Evolutionary conservation across 1,140 invertebrate species (phyloP).

Genomic region (Drosophila jambulina): DNA sequence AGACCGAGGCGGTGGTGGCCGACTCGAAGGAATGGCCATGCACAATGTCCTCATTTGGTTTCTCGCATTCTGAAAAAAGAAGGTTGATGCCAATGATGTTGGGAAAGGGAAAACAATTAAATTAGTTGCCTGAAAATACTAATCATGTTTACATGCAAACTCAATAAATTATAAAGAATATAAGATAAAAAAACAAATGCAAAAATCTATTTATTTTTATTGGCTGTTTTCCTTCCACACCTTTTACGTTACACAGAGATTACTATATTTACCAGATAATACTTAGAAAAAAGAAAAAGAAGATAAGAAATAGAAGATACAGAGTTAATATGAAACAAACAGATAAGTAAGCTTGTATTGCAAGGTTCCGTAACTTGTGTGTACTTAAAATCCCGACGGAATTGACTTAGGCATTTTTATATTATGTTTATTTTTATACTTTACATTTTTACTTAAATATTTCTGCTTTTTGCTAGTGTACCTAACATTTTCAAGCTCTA

Average conservation of each 20-base stretch:
- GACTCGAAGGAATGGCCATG: conserved; percentile 90
- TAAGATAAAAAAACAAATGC: too few relatives aligned
- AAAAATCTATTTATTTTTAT: conserved; percentile 25
- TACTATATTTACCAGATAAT: background rate
- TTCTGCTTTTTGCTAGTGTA: conserved; percentile 5
- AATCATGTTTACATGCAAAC: conserved; percentile 43
- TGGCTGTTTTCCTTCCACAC: background rate
- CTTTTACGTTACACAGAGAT: conserved; percentile 6
- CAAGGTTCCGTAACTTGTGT: too few relatives aligned
- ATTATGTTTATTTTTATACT: background rate
- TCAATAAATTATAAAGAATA: conserved; percentile 54
- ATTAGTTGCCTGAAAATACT: conserved; percentile 51
- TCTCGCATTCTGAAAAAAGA: conserved; percentile 76
- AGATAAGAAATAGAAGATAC: background rate
- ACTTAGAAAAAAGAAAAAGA: background rate
- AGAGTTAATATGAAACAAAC: background rate
- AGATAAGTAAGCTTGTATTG: background rate
- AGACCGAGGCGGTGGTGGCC: conserved; percentile 86
- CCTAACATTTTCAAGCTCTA: background rate
- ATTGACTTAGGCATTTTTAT: background rate
- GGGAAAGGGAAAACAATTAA: conserved; percentile 35
- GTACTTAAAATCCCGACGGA: background rate
- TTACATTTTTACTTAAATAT: too few relatives aligned
- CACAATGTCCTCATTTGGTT: conserved; percentile 88
- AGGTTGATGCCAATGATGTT: background rate